Base-by-base conservation (phyloP, 2,113 vertebrate genomes). In the Vireo altiloquus region DNA sequence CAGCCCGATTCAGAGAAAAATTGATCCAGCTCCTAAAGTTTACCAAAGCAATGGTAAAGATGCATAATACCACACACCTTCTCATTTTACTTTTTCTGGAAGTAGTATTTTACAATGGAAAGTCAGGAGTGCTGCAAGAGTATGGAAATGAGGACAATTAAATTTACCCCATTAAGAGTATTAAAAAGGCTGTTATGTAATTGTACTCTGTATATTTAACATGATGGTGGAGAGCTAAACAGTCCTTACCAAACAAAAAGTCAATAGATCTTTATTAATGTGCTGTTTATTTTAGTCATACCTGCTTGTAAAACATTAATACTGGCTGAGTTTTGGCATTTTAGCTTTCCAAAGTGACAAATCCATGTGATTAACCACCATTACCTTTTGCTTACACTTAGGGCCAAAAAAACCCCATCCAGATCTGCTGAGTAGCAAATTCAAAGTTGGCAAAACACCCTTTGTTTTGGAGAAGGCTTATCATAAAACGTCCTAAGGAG, bases 81-180 rank as follows among this genome's bases (percentile, higher is more conserved):
- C 65, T 84, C 79, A 65, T 87, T 95, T 94, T 65, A 92, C 46
- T 90, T 94, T 87, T 93, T 76, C 90, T 85, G 78, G 69, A 44
- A 96, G 68, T 46, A 83, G 76, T 82, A 82, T 71, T 84, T 95
- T 63, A 63, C 57, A 88, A 31, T 18, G 50, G 69, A 53, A 86
- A 92, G 75, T 21, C 30, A 42, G 30, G 49, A 80, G 37, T 61
- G 53, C 65, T 78, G 52, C 0, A 0, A 76, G 44, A 92, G n/a
- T 47, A 94, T 91, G 93, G 63, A 96, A 87, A 92, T 15, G 25
- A 92, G 49, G 39, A 90, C n/a, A 89, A 94, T 69, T 85, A 90
- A 93, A 91, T 89, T 35, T 42, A 11, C 57, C n/a, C 65, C 44
- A 28, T 52, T 81, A 66, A 3, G 44, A 84, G 83, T 12, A 42